These are phyloP conservation scores for Hyppa rectilinea DNA, from an alignment of 2,888 invertebrate genomes.

Conservation along the genomic window DNA sequence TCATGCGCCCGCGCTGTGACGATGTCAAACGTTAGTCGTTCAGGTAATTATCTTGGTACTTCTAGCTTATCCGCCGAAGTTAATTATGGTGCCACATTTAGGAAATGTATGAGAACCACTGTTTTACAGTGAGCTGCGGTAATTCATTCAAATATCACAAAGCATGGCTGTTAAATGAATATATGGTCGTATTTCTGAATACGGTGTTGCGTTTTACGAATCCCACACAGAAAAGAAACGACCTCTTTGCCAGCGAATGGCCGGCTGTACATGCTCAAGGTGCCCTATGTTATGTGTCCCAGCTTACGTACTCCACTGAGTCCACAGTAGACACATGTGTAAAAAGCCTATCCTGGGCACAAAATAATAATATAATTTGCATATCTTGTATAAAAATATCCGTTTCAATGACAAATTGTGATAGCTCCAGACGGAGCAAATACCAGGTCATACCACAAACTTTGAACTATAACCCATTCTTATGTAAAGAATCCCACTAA, in stretches of 20 bases:
- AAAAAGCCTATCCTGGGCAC: too few species aligned
- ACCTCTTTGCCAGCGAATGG: background rate
- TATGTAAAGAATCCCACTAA: too few species aligned
- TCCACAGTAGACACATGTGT: background rate
- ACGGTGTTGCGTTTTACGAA: background rate
- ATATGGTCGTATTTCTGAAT: constrained; percentile 10
- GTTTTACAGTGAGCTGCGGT: background rate
- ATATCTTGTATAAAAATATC: constrained; percentile 1
- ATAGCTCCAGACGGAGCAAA: too few species aligned
- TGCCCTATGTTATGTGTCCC: too few species aligned
- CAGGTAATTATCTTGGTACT: constrained; percentile 45
- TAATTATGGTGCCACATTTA: constrained; percentile 3
- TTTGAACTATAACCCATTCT: too few species aligned
- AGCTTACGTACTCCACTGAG: too few species aligned
- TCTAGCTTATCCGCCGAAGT: constrained; percentile 6
- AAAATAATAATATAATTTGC: too few species aligned
- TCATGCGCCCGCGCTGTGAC: constrained; percentile 58
- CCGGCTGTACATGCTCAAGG: too few species aligned
- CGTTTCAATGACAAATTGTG: background rate
- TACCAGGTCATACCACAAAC: too few species aligned
- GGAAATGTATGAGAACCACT: constrained; percentile 4
- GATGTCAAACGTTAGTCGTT: constrained; percentile 39
- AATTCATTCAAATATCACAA: background rate
- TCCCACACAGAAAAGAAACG: background rate
- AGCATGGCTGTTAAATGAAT: background rate